Percentiles rank a stretch among this genome's conserved stretches.
phyloP scores from a whole-genome alignment of 30 jellyfish, hydroid and myxozoan species.

The Cassiopea xamachana region DNA sequence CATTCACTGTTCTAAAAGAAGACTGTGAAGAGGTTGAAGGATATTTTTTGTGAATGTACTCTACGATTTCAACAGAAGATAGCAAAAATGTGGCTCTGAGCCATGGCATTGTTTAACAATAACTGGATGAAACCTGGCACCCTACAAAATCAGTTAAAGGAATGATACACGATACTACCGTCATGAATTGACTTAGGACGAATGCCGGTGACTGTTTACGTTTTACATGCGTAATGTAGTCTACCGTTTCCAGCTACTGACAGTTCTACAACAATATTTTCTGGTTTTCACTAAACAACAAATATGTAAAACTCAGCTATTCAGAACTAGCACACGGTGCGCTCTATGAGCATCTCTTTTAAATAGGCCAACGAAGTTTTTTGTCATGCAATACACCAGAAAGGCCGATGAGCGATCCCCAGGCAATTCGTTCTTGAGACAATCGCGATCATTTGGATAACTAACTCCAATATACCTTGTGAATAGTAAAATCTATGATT shows the following conservation, averaged over 20 bases:
- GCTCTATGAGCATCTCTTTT: background rate
- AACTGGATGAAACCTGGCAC: background rate
- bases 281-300: background rate
- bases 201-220: background rate
- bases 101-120: background rate
- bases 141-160: too few relatives aligned
- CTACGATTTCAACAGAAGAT: too few relatives aligned
- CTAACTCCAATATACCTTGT: background rate
- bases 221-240: background rate
- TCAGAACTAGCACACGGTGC: background rate
- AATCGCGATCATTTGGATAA: background rate
- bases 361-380: background rate
- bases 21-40: too few relatives aligned
- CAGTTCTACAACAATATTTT: background rate
- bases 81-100: too few relatives aligned
- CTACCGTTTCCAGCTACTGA: background rate
- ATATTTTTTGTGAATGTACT: too few relatives aligned
- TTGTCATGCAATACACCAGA: background rate
- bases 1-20: too few relatives aligned
- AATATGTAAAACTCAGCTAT: background rate
- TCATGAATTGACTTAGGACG: background rate
- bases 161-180: background rate
- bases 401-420: background rate
- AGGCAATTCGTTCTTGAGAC: background rate
- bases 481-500: background rate